phyloP scores from a whole-genome alignment of 2,113 vertebrate species.

The Brachypteracias leptosomus region DNA sequence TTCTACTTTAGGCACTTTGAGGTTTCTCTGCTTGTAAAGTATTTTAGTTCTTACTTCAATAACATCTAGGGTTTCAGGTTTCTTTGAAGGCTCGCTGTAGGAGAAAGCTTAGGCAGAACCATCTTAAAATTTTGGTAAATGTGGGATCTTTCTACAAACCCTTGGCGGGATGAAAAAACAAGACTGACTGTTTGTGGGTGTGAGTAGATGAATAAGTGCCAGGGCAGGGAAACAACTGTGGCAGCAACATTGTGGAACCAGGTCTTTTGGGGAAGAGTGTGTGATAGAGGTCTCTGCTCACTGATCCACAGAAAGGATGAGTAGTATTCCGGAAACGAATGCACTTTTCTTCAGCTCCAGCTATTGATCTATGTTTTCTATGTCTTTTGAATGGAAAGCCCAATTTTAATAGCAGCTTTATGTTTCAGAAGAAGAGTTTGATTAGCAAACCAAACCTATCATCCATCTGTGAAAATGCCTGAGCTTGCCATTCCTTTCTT shows the following conservation, averaged over 20 bases:
- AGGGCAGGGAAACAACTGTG: not conserved
- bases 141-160: not conserved
- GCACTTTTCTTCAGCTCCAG: not conserved
- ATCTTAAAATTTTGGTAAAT: not conserved
- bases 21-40: not conserved
- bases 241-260: not conserved
- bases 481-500: not conserved
- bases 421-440: not conserved
- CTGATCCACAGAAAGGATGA: not conserved
- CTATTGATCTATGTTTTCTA: not conserved
- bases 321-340: not conserved
- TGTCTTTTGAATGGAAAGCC: not conserved
- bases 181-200: not conserved
- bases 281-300: not conserved
- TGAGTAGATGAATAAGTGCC: not conserved
- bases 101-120: not conserved
- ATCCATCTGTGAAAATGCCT: not conserved
- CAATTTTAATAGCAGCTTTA: not conserved
- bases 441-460: not conserved
- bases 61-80: not conserved
- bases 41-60: not conserved
- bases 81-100: not conserved
- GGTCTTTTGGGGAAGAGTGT: not conserved
- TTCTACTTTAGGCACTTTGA: not conserved
- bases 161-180: not conserved